Evolutionary conservation across 2,888 invertebrate genomes (phyloP).

Genomic region (Alviniconcha strummeri): DNA sequence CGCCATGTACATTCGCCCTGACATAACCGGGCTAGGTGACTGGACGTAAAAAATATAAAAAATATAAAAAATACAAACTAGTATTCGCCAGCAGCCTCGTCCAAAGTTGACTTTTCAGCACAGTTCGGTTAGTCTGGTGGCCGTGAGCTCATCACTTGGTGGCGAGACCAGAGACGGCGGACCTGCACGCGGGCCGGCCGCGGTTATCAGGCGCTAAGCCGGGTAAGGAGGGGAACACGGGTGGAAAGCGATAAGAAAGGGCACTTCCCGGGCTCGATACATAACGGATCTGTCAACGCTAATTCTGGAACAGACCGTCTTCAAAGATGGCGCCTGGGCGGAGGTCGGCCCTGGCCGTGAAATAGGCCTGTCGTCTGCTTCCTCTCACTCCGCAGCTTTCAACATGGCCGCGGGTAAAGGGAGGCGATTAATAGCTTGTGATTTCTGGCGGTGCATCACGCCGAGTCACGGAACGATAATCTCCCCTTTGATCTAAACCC

Average conservation of each 20-base stretch:
- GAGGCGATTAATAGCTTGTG: conserved; percentile 18
- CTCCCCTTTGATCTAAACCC: conserved; percentile 2
- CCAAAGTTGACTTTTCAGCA: too few species aligned
- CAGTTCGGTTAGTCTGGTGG: too few species aligned
- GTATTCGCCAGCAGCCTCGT: too few species aligned
- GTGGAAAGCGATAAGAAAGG: background rate
- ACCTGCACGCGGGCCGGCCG: too few species aligned
- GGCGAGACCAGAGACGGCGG: too few species aligned
- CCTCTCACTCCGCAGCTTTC: conserved; percentile 11
- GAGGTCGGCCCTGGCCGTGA: background rate
- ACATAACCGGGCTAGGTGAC: too few species aligned
- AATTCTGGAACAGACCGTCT: conserved; percentile 5
- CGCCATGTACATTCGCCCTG: too few species aligned
- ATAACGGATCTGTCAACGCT: conserved; percentile 14
- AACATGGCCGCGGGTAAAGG: conserved; percentile 4
- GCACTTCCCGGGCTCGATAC: background rate
- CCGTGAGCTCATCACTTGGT: too few species aligned
- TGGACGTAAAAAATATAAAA: too few species aligned
- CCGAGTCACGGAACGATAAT: background rate
- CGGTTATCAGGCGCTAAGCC: background rate
- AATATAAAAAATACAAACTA: too few species aligned
- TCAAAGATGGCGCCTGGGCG: conserved; percentile 27
- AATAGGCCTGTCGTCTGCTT: conserved; percentile 29
- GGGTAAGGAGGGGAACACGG: too few species aligned
- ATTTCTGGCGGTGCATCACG: conserved; percentile 2